phyloP scores from a whole-genome alignment of 2,113 vertebrate genomes.

The Archocentrus centrarchus region DNA sequence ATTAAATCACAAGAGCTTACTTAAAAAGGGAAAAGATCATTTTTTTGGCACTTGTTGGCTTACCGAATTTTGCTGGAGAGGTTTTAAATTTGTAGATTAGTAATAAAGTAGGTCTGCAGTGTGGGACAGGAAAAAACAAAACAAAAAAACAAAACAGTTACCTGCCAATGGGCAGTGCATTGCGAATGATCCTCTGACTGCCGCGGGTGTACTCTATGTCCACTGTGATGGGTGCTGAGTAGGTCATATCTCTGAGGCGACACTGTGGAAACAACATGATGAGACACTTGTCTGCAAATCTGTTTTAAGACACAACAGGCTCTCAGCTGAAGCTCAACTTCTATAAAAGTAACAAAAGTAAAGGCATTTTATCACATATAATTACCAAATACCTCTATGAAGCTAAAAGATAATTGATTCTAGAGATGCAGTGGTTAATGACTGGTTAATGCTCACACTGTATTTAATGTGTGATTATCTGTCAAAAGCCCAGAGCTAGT shows the following conservation, averaged over 20 bases:
- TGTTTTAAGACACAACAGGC: background rate
- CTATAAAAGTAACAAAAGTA: background rate
- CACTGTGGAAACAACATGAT: slow-evolving; percentile 81
- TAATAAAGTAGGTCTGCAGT: background rate
- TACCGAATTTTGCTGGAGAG: background rate
- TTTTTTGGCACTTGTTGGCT: background rate
- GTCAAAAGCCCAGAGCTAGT: background rate
- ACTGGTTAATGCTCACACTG: background rate
- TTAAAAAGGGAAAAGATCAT: too few species aligned
- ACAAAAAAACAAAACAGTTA: slow-evolving; percentile 51
- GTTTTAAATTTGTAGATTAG: background rate
- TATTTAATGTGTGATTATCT: background rate
- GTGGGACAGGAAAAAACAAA: too few species aligned
- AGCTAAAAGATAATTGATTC: background rate
- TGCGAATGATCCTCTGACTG: slow-evolving; percentile 98
- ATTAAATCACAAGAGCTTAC: background rate
- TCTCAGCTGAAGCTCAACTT: background rate
- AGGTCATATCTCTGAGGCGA: slow-evolving; percentile 96
- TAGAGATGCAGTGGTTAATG: background rate
- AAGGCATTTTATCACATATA: background rate
- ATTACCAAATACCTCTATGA: background rate
- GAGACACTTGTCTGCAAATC: background rate
- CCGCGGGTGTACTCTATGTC: slow-evolving; percentile 97
- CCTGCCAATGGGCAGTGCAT: slow-evolving; percentile 95
- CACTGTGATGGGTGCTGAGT: slow-evolving; percentile 95